Evolutionary conservation across 2,113 vertebrate genomes (phyloP), one percentile per base, ranked within the genome.

Genomic region (Odobenus rosmarus): DNA sequence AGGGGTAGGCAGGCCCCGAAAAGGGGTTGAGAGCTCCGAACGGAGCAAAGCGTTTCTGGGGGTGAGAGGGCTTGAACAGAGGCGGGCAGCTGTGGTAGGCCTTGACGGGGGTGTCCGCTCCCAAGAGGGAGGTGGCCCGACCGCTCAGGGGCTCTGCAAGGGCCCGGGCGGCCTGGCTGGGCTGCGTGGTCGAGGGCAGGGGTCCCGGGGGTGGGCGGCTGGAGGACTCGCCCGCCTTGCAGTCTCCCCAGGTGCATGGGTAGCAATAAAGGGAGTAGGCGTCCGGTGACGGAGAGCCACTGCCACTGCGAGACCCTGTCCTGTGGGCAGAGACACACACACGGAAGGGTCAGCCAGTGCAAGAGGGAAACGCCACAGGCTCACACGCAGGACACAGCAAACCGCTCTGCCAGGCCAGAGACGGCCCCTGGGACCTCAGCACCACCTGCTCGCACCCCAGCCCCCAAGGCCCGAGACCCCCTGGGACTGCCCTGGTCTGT

Each of bases 11-110:
- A 0, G 99, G 98, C 95, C 99, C 99, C 2, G 99, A 98, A 18
- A 99, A 99, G 79, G 99, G 99, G 98, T 99, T 99, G 93, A 99
- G 98, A 0, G 99, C 99, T 2, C 99, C 99, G 0, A 99, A 99
- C 0, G 99, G 99, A 8, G 99, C 99, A 0, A 99, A 99, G n/a
- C 99, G 99, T 97, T 99, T 99, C 96, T 99, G 99, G 4, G 99
- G 96, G 6, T 99, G 99, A 0, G 99, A 99, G 2, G 99, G 98
- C 82, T 99, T 99, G 81, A 99, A 98, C 84, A 99, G 99, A 33
- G 98, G 98, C 0, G 99, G 99, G 79, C 99, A 99, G 97, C 99
- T 97, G 90, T 99, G 99, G 98, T 98, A 99, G 64, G 98, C 99
- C 90, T 99, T 99, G 76, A 97, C 61, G 0, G 98, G 57, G 5